Percentiles rank a stretch among this genome's conserved stretches.
Conservation (phyloP, 2,113 vertebrate species). For the Megaleporinus macrocephalus region DNA sequence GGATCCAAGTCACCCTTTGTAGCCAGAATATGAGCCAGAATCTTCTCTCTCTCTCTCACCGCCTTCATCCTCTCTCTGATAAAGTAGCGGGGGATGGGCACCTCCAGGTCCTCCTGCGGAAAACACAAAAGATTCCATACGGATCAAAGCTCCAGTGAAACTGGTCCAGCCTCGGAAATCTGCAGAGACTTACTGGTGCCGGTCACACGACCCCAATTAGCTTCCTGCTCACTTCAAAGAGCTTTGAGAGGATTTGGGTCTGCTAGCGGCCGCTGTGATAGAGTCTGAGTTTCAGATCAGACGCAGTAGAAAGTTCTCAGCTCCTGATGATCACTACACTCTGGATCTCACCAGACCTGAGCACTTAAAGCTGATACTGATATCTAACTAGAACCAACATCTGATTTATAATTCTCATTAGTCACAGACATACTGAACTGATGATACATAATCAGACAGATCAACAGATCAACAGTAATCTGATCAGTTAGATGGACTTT, state of each 20-base stretch:
- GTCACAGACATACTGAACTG: too few relatives aligned
- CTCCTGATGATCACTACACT: background rate
- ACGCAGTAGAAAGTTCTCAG: background rate
- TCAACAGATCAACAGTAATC: too few relatives aligned
- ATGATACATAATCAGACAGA: too few relatives aligned
- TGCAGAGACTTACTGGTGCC: conserved; percentile 25
- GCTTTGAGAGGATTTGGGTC: conserved; percentile 24
- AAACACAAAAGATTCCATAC: conserved; percentile 30
- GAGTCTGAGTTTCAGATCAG: background rate
- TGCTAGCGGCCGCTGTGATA: too few relatives aligned
- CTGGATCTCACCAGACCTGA: background rate
- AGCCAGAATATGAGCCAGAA: conserved; percentile 75
- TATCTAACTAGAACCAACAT: too few relatives aligned
- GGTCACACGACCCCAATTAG: conserved; percentile 48
- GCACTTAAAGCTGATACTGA: background rate
- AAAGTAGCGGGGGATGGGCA: conserved; percentile 86
- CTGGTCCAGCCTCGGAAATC: conserved; percentile 13
- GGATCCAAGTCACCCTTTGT: conserved; percentile 53
- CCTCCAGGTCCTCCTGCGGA: conserved; percentile 81
- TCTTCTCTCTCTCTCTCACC: conserved; percentile 77
- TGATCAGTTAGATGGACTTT: too few relatives aligned
- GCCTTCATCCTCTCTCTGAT: conserved; percentile 80
- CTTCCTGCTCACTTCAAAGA: conserved; percentile 36
- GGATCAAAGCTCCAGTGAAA: conserved; percentile 32
- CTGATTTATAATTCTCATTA: too few relatives aligned